Conservation (phyloP, 1,140 invertebrate species). For the Drosophila willistoni region DNA sequence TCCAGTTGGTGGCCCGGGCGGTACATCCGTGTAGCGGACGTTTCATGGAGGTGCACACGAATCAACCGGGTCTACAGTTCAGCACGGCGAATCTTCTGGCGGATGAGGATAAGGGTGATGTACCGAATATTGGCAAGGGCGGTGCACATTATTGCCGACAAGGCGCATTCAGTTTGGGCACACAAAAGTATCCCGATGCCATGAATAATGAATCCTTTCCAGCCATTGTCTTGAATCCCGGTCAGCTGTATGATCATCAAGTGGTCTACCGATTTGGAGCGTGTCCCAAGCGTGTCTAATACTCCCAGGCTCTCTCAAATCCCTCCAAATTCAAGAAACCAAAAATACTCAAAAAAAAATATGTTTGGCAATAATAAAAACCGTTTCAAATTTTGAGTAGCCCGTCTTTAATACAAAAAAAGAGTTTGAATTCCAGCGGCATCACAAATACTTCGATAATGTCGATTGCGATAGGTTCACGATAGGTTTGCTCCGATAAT, state of each 20-base stretch:
- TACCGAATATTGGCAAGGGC: constrained; percentile 87
- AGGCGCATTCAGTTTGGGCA: constrained; percentile 94
- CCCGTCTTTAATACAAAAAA: no score
- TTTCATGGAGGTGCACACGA: constrained; percentile 89
- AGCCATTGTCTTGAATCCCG: constrained; percentile 88
- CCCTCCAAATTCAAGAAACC: background rate
- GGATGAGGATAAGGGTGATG: constrained; percentile 70
- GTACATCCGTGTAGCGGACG: constrained; percentile 89
- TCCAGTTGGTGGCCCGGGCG: constrained; percentile 84
- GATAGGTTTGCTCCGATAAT: no score
- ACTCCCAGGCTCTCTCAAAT: background rate
- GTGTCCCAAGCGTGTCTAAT: constrained; percentile 59
- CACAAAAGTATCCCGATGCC: constrained; percentile 96
- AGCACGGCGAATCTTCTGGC: constrained; percentile 93
- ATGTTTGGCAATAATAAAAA: background rate
- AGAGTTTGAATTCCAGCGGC: no score
- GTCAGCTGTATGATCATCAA: constrained; percentile 87
- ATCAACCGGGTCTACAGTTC: constrained; percentile 95
- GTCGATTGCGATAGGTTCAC: no score
- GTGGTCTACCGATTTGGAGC: constrained; percentile 86
- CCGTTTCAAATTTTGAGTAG: background rate
- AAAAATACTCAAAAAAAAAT: background rate
- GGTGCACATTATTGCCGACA: constrained; percentile 89
- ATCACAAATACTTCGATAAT: no score
- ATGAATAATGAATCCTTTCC: constrained; percentile 94